phyloP scores from a whole-genome alignment of 2,797 vertebrate species.

The Bufotes viridis region DNA sequence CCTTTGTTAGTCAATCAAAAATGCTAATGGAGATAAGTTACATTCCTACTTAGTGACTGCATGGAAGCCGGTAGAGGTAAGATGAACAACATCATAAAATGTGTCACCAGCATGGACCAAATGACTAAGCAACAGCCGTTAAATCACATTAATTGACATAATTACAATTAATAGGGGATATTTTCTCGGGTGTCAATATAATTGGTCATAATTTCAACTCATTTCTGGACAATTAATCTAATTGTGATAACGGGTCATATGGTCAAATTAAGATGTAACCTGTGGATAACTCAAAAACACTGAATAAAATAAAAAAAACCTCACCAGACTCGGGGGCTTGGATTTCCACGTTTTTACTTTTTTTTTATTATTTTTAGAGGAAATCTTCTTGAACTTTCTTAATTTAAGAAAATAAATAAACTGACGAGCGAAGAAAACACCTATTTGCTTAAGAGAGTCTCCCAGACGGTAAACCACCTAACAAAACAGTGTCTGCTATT shows the following conservation, averaged over 20 bases:
- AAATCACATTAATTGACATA: slow-evolving; percentile 12
- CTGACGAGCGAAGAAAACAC: neutral
- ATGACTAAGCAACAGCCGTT: neutral
- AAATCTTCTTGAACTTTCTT: neutral
- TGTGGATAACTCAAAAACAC: neutral
- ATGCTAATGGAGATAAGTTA: neutral
- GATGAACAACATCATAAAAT: neutral
- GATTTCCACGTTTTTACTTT: neutral
- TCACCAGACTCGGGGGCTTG: neutral
- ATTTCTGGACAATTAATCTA: neutral
- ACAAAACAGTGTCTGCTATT: slow-evolving; percentile 10
- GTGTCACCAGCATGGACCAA: neutral
- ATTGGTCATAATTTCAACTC: neutral
- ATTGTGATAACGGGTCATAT: neutral
- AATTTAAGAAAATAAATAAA: slow-evolving; percentile 8
- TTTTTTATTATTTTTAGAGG: neutral
- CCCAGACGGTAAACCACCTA: slow-evolving; percentile 2
- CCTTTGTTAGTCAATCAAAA: neutral
- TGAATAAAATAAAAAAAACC: neutral
- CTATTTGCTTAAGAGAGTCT: slow-evolving; percentile 21
- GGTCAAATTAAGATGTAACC: neutral
- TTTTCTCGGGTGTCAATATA: slow-evolving; percentile 2
- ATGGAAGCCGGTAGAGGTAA: neutral
- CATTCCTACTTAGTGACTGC: neutral
- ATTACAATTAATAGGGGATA: slow-evolving; percentile 1